Evolutionary conservation across 2,797 vertebrate species (phyloP), one percentile per base, ranked within the genome.

Genomic region (Aplochiton taeniatus): DNA sequence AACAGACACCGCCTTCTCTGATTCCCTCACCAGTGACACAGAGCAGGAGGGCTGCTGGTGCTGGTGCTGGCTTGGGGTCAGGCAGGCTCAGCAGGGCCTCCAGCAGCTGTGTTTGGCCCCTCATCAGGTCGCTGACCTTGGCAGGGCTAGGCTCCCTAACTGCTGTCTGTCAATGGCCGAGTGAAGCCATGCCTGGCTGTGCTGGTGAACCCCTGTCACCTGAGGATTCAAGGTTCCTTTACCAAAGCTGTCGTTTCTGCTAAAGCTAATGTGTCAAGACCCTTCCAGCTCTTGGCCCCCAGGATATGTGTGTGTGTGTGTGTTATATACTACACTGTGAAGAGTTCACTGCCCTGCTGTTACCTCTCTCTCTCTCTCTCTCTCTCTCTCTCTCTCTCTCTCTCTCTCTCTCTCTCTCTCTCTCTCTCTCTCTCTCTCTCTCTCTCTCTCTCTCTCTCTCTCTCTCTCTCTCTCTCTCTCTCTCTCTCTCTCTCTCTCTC

Each of bases 261-360:
- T 81, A 79, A 77, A 84, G 70, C 80, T 83, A 86, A 86, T 86
- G 78, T 81, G 80, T 80, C 80, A 83, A 86, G 80, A 73, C 77
- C 73, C 80, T 79, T 81, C 73, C 52, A 60, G 75, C 76, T 76
- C 78, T 75, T 55, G 58, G 75, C 66, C 6, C 31, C 31, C 59
- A 52, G 53, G 66, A 65, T 63, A 67, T 72, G 64, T 60, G 64
- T 56, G 66, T 61, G 60, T 70, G 63, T 76, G 77, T 80, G 75
- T 56, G 49, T 50, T 70, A 73, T 63, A 57, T 78, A 69, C 78
- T 77, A 54, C 48, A 65, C 48, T 62, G 79, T 78, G 79, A 84
- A 83, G 69, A 70, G 78, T 70, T 81, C 80, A 75, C 65, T 75
- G 73, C 69, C 66, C 75, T 62, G 62, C 58, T 75, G 75, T n/a